Evolutionary conservation across 2,797 vertebrate genomes (phyloP).

Genomic region (Sebastes trivittatus): DNA sequence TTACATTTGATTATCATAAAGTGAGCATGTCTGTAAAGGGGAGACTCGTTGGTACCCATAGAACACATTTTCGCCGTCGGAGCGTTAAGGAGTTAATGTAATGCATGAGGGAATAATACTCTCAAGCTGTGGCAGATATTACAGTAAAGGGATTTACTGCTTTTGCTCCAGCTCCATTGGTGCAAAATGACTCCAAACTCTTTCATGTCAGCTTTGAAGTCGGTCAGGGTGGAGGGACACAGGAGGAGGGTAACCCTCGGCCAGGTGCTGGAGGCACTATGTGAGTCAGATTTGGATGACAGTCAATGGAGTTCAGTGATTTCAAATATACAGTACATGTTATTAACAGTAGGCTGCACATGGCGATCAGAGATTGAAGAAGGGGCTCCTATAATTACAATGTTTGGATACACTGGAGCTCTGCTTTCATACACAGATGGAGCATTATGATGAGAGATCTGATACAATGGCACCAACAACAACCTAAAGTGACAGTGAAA

Average conservation of each 20-base stretch:
- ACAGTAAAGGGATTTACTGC: background rate
- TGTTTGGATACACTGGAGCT: background rate
- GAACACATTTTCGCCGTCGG: no score
- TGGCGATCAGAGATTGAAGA: background rate
- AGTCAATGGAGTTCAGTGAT: background rate
- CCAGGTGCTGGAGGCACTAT: conserved; percentile 1
- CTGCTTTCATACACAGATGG: background rate
- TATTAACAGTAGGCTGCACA: background rate
- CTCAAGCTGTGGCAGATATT: background rate
- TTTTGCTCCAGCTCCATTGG: background rate
- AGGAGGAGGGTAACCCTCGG: conserved; percentile 6
- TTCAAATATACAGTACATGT: background rate
- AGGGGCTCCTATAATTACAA: background rate
- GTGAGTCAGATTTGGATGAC: background rate
- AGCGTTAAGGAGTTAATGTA: background rate
- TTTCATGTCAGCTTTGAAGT: conserved; percentile 73
- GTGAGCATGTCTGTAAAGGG: no score
- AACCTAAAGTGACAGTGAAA: background rate
- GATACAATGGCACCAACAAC: background rate
- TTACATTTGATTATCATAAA: no score
- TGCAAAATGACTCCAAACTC: conserved; percentile 18
- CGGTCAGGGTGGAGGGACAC: conserved; percentile 3
- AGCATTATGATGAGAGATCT: background rate
- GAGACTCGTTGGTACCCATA: no score
- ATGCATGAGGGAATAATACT: background rate